Evolutionary conservation across 2,797 vertebrate genomes (phyloP), one percentile per base, ranked within the genome.

Genomic region (Oceanodroma leucorhoa): DNA sequence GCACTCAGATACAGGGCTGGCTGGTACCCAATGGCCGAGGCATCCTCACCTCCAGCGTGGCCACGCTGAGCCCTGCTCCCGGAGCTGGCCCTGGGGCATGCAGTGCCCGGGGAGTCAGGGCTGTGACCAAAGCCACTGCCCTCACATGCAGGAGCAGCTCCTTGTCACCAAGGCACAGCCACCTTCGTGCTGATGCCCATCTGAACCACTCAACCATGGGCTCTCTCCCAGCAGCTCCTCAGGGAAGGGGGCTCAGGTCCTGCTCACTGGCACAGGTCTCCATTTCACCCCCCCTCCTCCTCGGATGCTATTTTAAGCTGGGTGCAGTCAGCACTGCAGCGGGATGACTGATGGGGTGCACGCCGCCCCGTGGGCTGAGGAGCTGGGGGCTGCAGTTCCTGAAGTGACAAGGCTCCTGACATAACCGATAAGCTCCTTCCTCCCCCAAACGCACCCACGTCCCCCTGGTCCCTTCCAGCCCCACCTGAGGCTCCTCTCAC

Each of bases 371-470:
- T 79, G 83, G 83, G 83, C 76, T 69, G 71, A 77, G 83, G n/a
- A 93, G n/a, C 32, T 3, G 9, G 27, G 32, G 43, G 46, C 53
- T 93, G 91, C 58, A 54, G 30, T 20, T 89, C 40, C 30, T 41
- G 6, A 38, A 20, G 50, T 11, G 62, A 71, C 1, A 3, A 79
- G n/a, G 45, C 51, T 70, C 51, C 81, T 71, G 41, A 40, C 53
- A 34, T 17, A 38, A 26, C 41, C 0, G 0, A 32, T 32, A 18
- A 1, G 3, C 29, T 79, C 15, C 19, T 32, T 77, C 38, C 65
- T 89, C 32, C 61, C 9, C 17, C 20, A 55, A 20, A 40, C 1
- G 3, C n/a, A 21, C 38, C 29, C 27, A 38, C 0, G 0, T 30
- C 9, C 41, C 53, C 11, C 34, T 4, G 19, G 32, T 61, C 55